These are phyloP conservation scores for Verasper variegatus DNA, from an alignment of 2,113 vertebrate genomes.

Conservation along the genomic window DNA sequence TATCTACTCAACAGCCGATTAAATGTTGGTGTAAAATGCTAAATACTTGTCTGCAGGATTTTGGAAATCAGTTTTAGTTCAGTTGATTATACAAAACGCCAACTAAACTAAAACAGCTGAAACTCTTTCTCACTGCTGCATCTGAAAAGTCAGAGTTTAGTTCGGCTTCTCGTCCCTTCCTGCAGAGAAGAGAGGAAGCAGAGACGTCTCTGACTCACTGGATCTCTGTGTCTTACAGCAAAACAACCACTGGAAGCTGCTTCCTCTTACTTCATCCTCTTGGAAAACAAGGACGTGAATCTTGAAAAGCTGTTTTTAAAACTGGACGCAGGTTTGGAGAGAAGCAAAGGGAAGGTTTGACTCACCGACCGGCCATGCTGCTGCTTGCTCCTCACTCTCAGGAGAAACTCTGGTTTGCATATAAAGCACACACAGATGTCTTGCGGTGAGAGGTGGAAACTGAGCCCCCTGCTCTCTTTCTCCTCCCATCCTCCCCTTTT, in stretches of 20 bases:
- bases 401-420: conserved; percentile 17
- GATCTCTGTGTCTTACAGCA: not conserved
- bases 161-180: too few relatives aligned
- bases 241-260: conserved; percentile 6
- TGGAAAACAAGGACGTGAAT: not conserved
- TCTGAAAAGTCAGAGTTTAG: not conserved
- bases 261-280: not conserved
- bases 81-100: not conserved
- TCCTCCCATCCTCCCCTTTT: conserved; percentile 30
- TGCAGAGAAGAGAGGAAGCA: too few relatives aligned
- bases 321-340: not conserved
- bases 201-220: not conserved
- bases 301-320: not conserved
- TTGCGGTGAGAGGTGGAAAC: conserved; percentile 54
- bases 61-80: not conserved
- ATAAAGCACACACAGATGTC: conserved; percentile 54
- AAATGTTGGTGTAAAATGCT: too few relatives aligned
- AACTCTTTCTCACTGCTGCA: not conserved
- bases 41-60: too few relatives aligned
- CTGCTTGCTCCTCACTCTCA: conserved; percentile 16
- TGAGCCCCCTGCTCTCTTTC: conserved; percentile 5
- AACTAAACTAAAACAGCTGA: not conserved
- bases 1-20: too few relatives aligned
- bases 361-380: conserved; percentile 93
- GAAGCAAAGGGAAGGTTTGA: conserved; percentile 10